Percentiles rank a stretch among this genome's conserved stretches.
Evolutionary conservation across 2,113 vertebrate genomes (phyloP).

Genomic region (Zosterops hypoxanthus): DNA sequence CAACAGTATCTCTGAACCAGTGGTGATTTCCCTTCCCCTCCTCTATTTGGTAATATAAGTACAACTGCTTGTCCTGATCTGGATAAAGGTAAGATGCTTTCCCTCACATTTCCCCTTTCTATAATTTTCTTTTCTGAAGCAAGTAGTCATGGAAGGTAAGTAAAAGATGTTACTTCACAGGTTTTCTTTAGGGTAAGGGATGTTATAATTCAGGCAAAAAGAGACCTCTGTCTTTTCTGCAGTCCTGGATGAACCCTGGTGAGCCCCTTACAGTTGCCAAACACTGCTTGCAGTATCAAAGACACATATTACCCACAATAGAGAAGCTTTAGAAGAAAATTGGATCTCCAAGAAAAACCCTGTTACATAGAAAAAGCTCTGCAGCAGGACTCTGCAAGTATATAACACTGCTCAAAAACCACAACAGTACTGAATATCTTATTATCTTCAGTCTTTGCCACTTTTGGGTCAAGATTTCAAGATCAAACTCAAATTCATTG

Average conservation of each 20-base stretch:
- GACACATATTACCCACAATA: not conserved
- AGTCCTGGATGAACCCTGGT: not conserved
- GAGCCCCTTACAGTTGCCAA: not conserved
- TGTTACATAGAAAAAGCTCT: not conserved
- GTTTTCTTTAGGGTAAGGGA: not conserved
- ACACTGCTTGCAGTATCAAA: not conserved
- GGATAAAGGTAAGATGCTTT: not conserved
- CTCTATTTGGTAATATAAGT: not conserved
- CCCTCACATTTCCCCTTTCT: not conserved
- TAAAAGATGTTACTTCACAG: not conserved
- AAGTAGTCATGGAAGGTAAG: not conserved
- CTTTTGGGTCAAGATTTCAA: not conserved
- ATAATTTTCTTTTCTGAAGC: not conserved
- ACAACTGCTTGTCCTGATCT: not conserved
- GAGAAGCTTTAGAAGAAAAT: not conserved
- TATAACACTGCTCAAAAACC: not conserved
- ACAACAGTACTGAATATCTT: not conserved
- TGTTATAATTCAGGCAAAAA: not conserved
- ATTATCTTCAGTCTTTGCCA: not conserved
- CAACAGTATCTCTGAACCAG: not conserved
- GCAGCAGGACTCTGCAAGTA: not conserved
- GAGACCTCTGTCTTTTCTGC: not conserved
- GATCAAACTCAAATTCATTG: not conserved
- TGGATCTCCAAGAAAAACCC: not conserved
- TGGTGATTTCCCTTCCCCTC: not conserved